Base-by-base conservation (phyloP, 2,888 invertebrate species). In the Drosophila tripunctata region DNA sequence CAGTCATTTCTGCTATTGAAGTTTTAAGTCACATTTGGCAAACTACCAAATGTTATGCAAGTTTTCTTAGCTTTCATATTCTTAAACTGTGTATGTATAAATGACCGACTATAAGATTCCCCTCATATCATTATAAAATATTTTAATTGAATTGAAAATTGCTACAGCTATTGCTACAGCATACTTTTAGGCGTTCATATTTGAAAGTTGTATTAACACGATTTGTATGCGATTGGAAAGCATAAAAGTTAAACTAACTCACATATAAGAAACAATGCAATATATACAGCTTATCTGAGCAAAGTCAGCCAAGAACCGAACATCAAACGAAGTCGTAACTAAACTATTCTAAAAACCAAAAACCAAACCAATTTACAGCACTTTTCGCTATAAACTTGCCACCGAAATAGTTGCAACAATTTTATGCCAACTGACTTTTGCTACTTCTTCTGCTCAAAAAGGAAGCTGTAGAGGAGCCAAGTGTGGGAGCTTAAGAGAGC, bases 301-400 rank as follows among this genome's bases (percentile, higher is more conserved):
- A 48, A 24, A 22, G 35, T 35, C 48, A 48, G 36, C 21, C n/a
- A 35, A 21, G 38, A 35, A 24, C 54, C 30, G n/a, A 45, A 54
- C 68, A 44, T 24, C 58, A 30, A 33, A 56, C 30, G 48, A 36
- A 65, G 22, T 17, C 44, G n/a, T 43, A 10, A 10, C 27, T 27
- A 27, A 27, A 27, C 27, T 10, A 27, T 8, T 27, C 27, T 2
- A 27, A 6, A 68, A 51, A 44, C 56, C 35, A 61, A 56, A 52
- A 57, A 50, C 63, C 80, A 55, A 80, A 83, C 81, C 84, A 83
- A 83, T 78, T 78, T 84, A 81, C 78, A 74, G 78, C 60, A 55
- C n/a, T n/a, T 66, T 83, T 66, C 65, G 71, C 66, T 70, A 73
- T 75, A 66, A 65, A 66, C 75, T 54, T 62, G 58, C 63, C 68